Percentiles rank a stretch among this genome's conserved stretches.
Evolutionary conservation across 2,797 vertebrate species (phyloP).

Genomic region (Kryptolebias ocellatus): DNA sequence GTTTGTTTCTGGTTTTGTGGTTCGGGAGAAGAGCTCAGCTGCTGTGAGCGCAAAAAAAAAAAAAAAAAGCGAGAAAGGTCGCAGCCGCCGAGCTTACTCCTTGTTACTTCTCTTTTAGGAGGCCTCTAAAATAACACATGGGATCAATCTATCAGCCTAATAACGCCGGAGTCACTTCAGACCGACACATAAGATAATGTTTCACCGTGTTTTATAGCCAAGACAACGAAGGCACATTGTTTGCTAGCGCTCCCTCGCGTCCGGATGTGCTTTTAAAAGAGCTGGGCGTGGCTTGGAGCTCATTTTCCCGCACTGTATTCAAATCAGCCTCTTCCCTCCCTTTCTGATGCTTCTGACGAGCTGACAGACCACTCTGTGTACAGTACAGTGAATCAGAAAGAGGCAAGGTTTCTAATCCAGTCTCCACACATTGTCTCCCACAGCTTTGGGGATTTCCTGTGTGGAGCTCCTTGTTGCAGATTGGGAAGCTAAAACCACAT

Average conservation of each 20-base stretch:
- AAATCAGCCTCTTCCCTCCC: conserved; percentile 77
- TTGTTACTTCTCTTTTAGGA: accelerated
- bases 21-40: conserved; percentile 49
- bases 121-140: not conserved
- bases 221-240: conserved; percentile 71
- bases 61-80: conserved; percentile 4
- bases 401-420: too few species aligned
- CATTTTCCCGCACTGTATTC: conserved; percentile 82
- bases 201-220: conserved; percentile 64
- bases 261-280: conserved; percentile 81
- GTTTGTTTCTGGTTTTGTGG: conserved; percentile 25
- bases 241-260: conserved; percentile 79
- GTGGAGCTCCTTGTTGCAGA: too few species aligned
- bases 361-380: conserved; percentile 48
- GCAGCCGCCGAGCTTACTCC: conserved; percentile 6
- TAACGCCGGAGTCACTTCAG: not conserved
- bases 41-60: conserved; percentile 33
- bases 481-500: too few species aligned
- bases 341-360: conserved; percentile 48
- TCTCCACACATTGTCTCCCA: not conserved
- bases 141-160: accelerated
- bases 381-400: conserved; percentile 34
- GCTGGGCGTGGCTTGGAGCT: conserved; percentile 72
- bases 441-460: too few species aligned
- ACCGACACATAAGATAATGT: not conserved